phyloP scores from a whole-genome alignment of 2,888 invertebrate genomes.

The Rhaphigaster nebulosa region DNA sequence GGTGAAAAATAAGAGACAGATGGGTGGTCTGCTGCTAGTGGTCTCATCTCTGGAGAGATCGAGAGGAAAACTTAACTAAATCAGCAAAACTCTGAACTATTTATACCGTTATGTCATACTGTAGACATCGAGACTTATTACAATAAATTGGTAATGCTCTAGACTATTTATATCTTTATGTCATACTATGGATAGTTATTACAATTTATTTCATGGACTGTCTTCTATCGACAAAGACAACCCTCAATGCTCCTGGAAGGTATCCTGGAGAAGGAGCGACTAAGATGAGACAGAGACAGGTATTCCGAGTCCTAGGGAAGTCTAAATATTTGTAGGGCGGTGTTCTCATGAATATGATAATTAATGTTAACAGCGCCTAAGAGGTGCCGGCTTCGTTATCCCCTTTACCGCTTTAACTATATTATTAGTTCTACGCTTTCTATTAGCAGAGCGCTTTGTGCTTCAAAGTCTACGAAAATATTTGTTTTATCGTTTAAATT shows the following conservation, averaged over 20 bases:
- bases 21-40: too few species aligned
- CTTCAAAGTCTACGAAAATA: not conserved
- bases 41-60: too few species aligned
- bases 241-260: not conserved
- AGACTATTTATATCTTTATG: too few species aligned
- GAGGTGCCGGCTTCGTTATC: conserved; percentile 21
- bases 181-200: too few species aligned
- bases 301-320: conserved; percentile 16
- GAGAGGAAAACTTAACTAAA: too few species aligned
- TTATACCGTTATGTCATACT: too few species aligned
- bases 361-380: conserved; percentile 43
- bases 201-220: too few species aligned
- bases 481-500: conserved; percentile 6
- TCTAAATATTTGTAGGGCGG: conserved; percentile 42
- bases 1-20: too few species aligned
- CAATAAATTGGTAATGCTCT: too few species aligned
- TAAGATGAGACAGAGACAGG: conserved; percentile 37
- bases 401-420: conserved; percentile 9
- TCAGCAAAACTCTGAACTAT: too few species aligned
- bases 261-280: not conserved
- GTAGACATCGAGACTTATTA: too few species aligned
- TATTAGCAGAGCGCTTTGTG: not conserved
- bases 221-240: not conserved
- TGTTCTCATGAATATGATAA: conserved; percentile 44
- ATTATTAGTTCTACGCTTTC: conserved; percentile 9